Percentiles rank a stretch among this genome's conserved stretches.
phyloP scores from a whole-genome alignment of 1,140 invertebrate genomes.

The Nasonia longicornis region DNA sequence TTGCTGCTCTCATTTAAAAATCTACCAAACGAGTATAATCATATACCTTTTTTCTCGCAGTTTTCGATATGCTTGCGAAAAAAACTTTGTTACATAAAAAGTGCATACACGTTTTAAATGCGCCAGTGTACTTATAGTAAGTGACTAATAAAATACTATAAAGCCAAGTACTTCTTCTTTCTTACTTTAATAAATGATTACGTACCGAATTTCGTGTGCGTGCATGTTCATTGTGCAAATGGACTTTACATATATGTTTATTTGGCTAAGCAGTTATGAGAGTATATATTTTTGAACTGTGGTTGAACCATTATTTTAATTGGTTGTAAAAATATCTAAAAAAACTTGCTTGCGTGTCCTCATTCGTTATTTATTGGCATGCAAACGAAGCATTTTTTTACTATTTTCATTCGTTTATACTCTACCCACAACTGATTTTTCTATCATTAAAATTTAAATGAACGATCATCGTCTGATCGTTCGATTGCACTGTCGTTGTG shows the following conservation, averaged over 20 bases:
- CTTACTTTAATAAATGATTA: slow-evolving; percentile 23
- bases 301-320: background rate
- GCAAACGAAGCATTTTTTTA: background rate
- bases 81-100: slow-evolving; percentile 18
- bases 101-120: slow-evolving; percentile 4
- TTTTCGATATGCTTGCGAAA: slow-evolving; percentile 8
- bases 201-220: background rate
- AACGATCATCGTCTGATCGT: background rate
- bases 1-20: background rate
- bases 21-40: background rate
- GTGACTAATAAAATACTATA: too few species aligned
- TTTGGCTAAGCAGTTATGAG: background rate
- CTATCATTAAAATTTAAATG: background rate
- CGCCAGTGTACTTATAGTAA: background rate
- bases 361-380: background rate
- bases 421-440: background rate
- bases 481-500: slow-evolving; percentile 2
- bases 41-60: background rate
- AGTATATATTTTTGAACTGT: background rate
- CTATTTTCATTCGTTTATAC: background rate
- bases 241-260: slow-evolving; percentile 12
- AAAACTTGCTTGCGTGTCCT: background rate
- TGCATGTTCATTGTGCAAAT: background rate
- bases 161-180: too few species aligned
- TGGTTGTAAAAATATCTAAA: background rate